A percentile compares a stretch with the other conserved stretches of the same genome.
Evolutionary conservation across 2,888 invertebrate species (phyloP).

Genomic region (Drosophila kambysellisi): DNA sequence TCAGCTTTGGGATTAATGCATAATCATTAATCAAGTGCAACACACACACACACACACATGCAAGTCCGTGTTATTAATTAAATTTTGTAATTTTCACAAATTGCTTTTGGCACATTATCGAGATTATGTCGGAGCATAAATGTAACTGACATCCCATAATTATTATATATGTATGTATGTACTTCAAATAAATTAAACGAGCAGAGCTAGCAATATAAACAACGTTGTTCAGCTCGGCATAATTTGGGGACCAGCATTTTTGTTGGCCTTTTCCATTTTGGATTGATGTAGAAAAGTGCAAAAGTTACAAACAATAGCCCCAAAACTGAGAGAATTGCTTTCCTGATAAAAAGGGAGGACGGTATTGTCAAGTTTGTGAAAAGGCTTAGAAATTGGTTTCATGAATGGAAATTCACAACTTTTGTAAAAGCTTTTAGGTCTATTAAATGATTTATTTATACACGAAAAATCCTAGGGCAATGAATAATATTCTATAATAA

Average conservation of each 20-base stretch:
- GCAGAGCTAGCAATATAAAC: conserved; percentile 33
- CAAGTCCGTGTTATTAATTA: conserved; percentile 16
- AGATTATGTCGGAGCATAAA: conserved; percentile 25
- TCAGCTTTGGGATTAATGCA: background rate
- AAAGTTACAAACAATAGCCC: conserved; percentile 49
- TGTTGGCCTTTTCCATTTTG: conserved; percentile 8
- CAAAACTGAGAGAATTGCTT: conserved; percentile 15
- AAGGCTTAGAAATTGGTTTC: conserved; percentile 16
- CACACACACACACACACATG: background rate
- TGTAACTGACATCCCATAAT: conserved; percentile 33
- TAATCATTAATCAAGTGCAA: background rate
- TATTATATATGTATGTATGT: conserved; percentile 44
- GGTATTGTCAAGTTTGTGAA: conserved; percentile 11
- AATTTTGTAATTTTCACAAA: conserved; percentile 6
- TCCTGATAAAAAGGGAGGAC: background rate
- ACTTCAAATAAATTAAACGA: conserved; percentile 39
- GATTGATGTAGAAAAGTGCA: conserved; percentile 47
- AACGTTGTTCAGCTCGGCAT: conserved; percentile 14
- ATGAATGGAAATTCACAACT: conserved; percentile 15
- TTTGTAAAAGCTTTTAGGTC: conserved; percentile 11
- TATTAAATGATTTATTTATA: conserved; percentile 14
- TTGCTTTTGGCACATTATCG: conserved; percentile 21
- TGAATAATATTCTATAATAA: background rate
- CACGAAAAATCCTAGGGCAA: background rate
- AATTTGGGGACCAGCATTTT: conserved; percentile 12